A percentile compares a stretch with the other conserved stretches of the same genome.
Conservation (phyloP, 2,113 vertebrate species). For the Saimiri boliviensis region DNA sequence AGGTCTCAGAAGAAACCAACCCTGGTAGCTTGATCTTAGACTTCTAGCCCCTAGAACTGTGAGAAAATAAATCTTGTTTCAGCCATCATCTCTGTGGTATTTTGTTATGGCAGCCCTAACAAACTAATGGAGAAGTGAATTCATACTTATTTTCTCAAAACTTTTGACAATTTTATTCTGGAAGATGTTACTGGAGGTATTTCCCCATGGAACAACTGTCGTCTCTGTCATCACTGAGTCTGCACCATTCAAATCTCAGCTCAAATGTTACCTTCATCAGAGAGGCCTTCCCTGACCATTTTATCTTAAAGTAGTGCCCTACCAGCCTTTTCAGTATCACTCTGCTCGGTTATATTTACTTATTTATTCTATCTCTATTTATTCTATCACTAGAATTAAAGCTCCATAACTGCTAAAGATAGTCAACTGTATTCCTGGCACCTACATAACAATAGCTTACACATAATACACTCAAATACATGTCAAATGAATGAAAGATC, state of each 20-base stretch:
- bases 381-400: neutral
- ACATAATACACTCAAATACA: neutral
- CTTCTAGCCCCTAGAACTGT: neutral
- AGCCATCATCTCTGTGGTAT: neutral
- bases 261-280: neutral
- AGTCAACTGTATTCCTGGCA: neutral
- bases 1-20: neutral
- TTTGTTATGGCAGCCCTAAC: neutral
- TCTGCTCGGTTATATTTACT: neutral
- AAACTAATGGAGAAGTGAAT: neutral
- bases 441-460: neutral
- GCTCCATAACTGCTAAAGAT: neutral
- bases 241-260: neutral
- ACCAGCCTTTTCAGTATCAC: neutral
- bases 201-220: neutral
- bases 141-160: neutral
- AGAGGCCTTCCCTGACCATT: neutral
- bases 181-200: neutral
- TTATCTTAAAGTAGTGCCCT: neutral
- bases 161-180: neutral
- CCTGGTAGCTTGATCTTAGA: neutral
- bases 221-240: neutral
- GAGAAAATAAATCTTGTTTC: neutral
- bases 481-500: neutral
- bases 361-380: neutral